Conservation (phyloP, 2,797 vertebrate genomes). For the Poeciliopsis turneri region DNA sequence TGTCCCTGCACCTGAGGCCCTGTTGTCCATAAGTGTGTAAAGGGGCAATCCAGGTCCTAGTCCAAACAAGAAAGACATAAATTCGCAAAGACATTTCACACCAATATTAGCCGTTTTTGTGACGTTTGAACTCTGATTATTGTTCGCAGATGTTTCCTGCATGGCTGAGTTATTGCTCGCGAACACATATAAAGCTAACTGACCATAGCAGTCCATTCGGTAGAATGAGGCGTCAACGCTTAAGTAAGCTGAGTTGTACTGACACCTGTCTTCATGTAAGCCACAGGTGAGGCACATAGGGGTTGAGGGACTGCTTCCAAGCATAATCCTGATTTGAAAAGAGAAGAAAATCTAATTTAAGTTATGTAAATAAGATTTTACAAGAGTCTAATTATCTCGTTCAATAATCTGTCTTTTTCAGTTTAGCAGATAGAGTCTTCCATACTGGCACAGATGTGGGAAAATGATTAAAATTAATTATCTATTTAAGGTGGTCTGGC, state of each 20-base stretch:
- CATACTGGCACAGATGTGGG: neutral
- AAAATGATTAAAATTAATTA: neutral
- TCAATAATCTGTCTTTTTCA: neutral
- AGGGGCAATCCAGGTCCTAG: conserved; percentile 91
- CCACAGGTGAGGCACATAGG: conserved; percentile 88
- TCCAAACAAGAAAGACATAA: conserved; percentile 42
- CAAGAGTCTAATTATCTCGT: neutral
- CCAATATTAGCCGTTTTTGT: conserved; percentile 2
- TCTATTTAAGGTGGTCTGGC: neutral
- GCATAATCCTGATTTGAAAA: conserved; percentile 70
- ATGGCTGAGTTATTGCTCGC: conserved; percentile 46
- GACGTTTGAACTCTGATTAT: conserved; percentile 23
- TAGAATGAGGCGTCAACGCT: conserved; percentile 88
- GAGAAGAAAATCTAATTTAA: conserved; percentile 5
- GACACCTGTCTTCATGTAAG: conserved; percentile 85
- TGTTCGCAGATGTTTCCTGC: conserved; percentile 27
- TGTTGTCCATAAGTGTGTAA: conserved; percentile 82
- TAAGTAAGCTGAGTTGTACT: conserved; percentile 92
- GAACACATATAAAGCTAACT: conserved; percentile 68
- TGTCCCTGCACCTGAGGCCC: conserved; percentile 73
- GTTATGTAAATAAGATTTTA: neutral
- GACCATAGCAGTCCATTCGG: conserved; percentile 90
- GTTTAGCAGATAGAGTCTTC: neutral
- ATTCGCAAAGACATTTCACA: conserved; percentile 1
- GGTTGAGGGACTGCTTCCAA: conserved; percentile 68